phyloP scores from a whole-genome alignment of 2,113 vertebrate species.

The Phoenicopterus ruber region DNA sequence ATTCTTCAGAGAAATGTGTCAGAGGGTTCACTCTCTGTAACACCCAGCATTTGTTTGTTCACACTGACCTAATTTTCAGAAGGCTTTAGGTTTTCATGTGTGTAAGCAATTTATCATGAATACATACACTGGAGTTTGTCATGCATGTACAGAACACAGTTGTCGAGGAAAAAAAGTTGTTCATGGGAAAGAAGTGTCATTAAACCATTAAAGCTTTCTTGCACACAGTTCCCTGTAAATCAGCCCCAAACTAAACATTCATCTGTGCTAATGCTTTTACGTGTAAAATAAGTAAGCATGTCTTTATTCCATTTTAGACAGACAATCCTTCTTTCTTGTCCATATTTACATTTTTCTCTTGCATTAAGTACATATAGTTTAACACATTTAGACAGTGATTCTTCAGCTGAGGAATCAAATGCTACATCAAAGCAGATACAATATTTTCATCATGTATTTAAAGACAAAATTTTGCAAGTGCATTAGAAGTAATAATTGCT shows the following conservation, averaged over 20 bases:
- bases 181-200: neutral
- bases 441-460: slow-evolving; percentile 1
- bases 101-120: slow-evolving; percentile 7
- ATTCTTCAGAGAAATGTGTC: neutral
- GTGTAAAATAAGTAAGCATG: neutral
- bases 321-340: neutral
- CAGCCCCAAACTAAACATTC: neutral
- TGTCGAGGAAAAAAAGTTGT: neutral
- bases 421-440: slow-evolving; percentile 10
- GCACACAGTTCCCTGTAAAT: neutral
- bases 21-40: neutral
- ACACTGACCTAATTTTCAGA: slow-evolving; percentile 36
- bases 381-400: neutral
- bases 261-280: neutral
- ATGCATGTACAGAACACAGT: neutral
- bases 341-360: neutral
- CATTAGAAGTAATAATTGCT: neutral
- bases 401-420: neutral
- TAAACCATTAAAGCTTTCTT: neutral
- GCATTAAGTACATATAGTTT: slow-evolving; percentile 3
- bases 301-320: neutral
- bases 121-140: neutral
- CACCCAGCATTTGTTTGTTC: neutral
- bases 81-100: slow-evolving; percentile 10
- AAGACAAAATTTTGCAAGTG: slow-evolving; percentile 7